Evolutionary conservation across 2,797 vertebrate species (phyloP), one percentile per base, ranked within the genome.

Genomic region (Oceanodroma leucorhoa): DNA sequence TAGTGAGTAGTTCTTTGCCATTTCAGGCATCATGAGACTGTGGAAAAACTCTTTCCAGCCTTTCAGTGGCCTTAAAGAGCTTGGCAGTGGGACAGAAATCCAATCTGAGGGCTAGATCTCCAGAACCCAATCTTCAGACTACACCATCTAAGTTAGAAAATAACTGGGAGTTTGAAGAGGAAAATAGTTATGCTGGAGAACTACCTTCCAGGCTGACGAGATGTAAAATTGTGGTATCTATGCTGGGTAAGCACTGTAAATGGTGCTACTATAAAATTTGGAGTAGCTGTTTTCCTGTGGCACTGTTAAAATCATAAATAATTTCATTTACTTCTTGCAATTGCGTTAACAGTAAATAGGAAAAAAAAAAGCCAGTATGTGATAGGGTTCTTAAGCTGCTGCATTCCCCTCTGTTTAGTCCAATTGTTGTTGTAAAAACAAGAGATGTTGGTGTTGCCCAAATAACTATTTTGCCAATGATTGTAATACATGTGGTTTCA

Each of bases 311-410:
- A 70, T 46, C 43, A 60, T 26, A 66, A 85, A 46, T 89, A 55
- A 34, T n/a, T 30, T 38, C 9, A 66, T 66, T 87, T 90, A 51
- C 43, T 77, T 24, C 30, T 89, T 85, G 40, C 58, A 72, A 84
- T 12, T 34, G 3, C n/a, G 61, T 48, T 67, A 75, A 55, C 18
- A 83, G 29, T 41, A 79, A 76, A 72, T 7, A 48, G 24, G 19
- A 7, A 27, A 53, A 36, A 36, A 27, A 18, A 46, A n/a, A 1
- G 1, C 0, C 7, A 10, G 11, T 40, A n/a, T 54, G 8, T 27
- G 54, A 58, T 40, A 53, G 5, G 19, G 41, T 45, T 84, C 50
- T 61, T 61, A 48, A 65, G 27, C 24, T 77, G 14, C 41, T 43
- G 30, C 1, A 1, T 86, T 64, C 55, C 21, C 8, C 13, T 61